phyloP scores from a whole-genome alignment of 1,140 invertebrate genomes.

The Sarcophaga peregrina region DNA sequence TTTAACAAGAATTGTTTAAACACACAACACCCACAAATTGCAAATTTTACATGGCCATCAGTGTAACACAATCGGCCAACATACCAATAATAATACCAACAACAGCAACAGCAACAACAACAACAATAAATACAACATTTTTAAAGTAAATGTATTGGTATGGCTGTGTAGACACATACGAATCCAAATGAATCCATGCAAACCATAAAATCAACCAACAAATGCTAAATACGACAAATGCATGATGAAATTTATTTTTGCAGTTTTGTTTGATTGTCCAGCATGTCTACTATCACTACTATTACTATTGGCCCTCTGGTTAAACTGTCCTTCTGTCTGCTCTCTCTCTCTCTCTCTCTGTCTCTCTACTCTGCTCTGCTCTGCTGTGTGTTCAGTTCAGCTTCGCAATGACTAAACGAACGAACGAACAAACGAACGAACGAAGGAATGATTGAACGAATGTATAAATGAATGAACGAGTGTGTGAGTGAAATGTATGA shows the following conservation, averaged over 20 bases:
- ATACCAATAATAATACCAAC: too few species aligned
- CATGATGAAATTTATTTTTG: conserved; percentile 3
- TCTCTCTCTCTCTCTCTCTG: too few species aligned
- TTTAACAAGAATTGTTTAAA: conserved; percentile 10
- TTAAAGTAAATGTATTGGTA: background rate
- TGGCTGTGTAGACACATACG: too few species aligned
- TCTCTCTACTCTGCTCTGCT: too few species aligned
- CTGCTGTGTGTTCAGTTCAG: too few species aligned
- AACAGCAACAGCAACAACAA: too few species aligned
- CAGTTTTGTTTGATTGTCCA: conserved; percentile 11
- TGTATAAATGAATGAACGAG: too few species aligned
- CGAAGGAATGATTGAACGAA: too few species aligned
- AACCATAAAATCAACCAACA: conserved; percentile 2
- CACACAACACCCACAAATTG: conserved; percentile 10
- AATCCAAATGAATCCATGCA: conserved; percentile 10
- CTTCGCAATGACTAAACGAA: too few species aligned
- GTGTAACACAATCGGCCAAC: background rate
- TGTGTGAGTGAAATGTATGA: background rate
- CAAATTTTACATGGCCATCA: conserved; percentile 6
- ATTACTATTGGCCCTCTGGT: background rate
- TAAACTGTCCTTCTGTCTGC: conserved; percentile 1
- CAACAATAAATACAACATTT: background rate
- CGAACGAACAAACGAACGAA: too few species aligned
- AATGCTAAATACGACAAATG: conserved; percentile 7
- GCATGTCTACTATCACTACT: background rate